Conservation (phyloP, 1,140 invertebrate genomes). For the Tetramorium simillimum region DNA sequence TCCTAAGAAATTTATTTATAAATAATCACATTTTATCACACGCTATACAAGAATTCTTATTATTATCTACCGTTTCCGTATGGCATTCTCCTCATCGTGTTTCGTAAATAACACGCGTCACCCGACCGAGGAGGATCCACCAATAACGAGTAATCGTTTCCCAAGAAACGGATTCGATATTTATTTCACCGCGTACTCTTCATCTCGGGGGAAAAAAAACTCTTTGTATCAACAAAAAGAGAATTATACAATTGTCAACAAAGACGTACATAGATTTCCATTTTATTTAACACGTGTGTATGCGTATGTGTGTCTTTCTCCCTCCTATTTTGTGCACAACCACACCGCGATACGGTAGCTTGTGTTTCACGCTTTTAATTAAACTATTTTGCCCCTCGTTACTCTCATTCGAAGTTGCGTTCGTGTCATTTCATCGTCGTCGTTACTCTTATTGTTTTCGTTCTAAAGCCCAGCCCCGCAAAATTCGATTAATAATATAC, state of each 20-base stretch:
- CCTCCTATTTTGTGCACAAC: constrained; percentile 51
- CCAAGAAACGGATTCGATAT: constrained; percentile 13
- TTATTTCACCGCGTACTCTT: constrained; percentile 20
- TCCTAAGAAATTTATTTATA: constrained; percentile 76
- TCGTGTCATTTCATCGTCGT: constrained; percentile 50
- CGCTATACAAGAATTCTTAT: constrained; percentile 72
- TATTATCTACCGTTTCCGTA: constrained; percentile 57
- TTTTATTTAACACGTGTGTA: constrained; percentile 56
- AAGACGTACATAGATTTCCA: constrained; percentile 75
- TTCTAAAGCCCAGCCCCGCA: constrained; percentile 81
- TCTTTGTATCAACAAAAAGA: constrained; percentile 76
- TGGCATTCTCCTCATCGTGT: constrained; percentile 48
- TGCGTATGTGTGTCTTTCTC: constrained; percentile 44
- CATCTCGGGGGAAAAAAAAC: constrained; percentile 67
- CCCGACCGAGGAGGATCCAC: constrained; percentile 19
- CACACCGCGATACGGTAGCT: not conserved
- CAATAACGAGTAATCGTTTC: constrained; percentile 33
- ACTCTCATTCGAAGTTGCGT: constrained; percentile 30
- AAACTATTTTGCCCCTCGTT: constrained; percentile 32
- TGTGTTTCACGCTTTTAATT: constrained; percentile 37
- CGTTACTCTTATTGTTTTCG: constrained; percentile 62
- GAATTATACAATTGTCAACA: constrained; percentile 80
- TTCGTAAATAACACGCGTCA: constrained; percentile 41
- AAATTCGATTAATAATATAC: constrained; percentile 73
- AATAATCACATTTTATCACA: constrained; percentile 78